Evolutionary conservation across 2,888 invertebrate genomes (phyloP), one percentile per base, ranked within the genome.

Genomic region (Melieria omissa): DNA sequence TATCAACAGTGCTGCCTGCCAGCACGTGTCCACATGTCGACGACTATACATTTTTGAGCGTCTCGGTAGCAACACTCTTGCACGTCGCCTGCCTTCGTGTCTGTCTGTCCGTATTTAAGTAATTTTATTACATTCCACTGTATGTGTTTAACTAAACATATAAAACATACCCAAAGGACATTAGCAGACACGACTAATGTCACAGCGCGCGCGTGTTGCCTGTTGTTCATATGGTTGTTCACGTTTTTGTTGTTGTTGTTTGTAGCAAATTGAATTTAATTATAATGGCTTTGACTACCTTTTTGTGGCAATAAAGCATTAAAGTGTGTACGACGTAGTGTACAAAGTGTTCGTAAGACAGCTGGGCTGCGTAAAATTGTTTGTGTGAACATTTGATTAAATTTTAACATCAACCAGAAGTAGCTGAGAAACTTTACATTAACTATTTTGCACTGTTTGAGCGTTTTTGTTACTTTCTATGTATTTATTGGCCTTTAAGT

Each of bases 201-300:
- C 69, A 55, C 52, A 42, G 41, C 46, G 7, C 45, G 14, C 12
- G 14, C 54, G 29, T 29, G 29, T 29, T 29, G 29, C 29, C 3
- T 29, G 29, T 29, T 29, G 29, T 29, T 29, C 29, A 2, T 29
- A 46, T 29, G 10, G 44, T 29, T 60, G 42, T 29, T 5, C n/a
- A 42, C 47, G 10, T 16, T 10, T 5, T 29, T 29, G 41, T 57
- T 16, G 57, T n/a, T 10, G 12, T 41, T 49, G 16, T 16, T 47
- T 42, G 71, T 65, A 54, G 62, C 46, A 75, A 70, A 72, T 73
- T 63, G 46, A 74, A 73, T 67, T 69, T 63, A 75, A 76, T 71
- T 73, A 77, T 80, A 77, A 76, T 80, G 78, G 78, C 78, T 76
- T 77, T 80, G 76, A 78, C 79, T 79, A 76, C 75, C 74, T 70